Conservation (phyloP, 2,888 invertebrate species). For the Sesia apiformis region DNA sequence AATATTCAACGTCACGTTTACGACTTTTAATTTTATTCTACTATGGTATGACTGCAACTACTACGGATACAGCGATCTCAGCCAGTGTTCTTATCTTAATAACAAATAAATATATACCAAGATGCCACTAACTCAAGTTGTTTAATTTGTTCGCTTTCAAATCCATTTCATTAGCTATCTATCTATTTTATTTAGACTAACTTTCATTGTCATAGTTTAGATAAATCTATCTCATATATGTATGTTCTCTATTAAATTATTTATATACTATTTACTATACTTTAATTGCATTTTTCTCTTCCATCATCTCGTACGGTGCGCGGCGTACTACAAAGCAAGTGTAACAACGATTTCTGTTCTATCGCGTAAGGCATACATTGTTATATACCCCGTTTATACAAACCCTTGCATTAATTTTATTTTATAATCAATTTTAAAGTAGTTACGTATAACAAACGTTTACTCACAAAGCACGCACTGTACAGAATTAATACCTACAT, state of each 20-base stretch:
- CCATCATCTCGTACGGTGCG: slow-evolving; percentile 19
- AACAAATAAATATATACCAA: no score
- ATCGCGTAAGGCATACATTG: slow-evolving; percentile 46
- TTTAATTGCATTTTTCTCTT: slow-evolving; percentile 22
- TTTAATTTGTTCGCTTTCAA: no score
- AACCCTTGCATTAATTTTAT: background rate
- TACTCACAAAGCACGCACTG: slow-evolving; percentile 11
- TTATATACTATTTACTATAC: background rate
- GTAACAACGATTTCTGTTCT: slow-evolving; percentile 56
- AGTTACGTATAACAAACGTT: background rate
- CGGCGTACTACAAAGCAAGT: slow-evolving; percentile 44
- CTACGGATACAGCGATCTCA: no score
- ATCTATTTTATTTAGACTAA: no score
- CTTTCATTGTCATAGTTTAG: no score
- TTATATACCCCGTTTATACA: slow-evolving; percentile 8
- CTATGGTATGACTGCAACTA: no score
- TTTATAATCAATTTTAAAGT: slow-evolving; percentile 4
- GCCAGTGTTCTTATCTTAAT: no score
- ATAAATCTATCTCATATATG: no score
- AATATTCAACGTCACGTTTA: no score
- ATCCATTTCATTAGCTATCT: no score
- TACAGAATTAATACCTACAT: slow-evolving; percentile 7
- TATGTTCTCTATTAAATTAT: background rate
- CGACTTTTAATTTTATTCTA: no score
- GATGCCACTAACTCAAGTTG: no score